Evolutionary conservation across 2,113 vertebrate genomes (phyloP), one percentile per base, ranked within the genome.

Genomic region (Thalassoma bifasciatum): DNA sequence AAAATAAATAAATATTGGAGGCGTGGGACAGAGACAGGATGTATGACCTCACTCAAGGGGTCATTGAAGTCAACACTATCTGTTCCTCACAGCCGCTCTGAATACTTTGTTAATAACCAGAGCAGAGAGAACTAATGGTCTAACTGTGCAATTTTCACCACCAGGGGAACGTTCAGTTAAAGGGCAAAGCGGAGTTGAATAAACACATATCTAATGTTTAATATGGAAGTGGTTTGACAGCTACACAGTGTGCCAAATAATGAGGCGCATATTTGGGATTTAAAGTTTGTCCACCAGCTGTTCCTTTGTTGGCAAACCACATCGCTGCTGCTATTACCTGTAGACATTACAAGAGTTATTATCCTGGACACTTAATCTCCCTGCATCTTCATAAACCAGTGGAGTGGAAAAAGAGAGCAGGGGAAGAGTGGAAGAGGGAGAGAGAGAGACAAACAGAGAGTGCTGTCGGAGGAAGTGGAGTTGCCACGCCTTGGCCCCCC

Each of bases 231-330:
- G 51, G 40, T 72, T 75, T 57, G 58, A 85, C 63, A 54, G 66
- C 34, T 3, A 3, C 49, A 37, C 58, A 21, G 0, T 40, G 50
- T 42, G 64, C 62, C 79, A 79, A 82, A 77, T 64, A 3, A 22
- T 66, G 3, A 37, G 57, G 22, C n/a, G 26, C 60, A 36, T 66
- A 34, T 78, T 69, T 23, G 21, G 75, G 73, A 84, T 59, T 59
- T 73, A 19, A 72, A 80, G 44, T 80, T 78, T 63, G 54, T 5
- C 67, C 56, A 66, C 58, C 74, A 86, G 78, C 83, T 87, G 83
- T 65, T 82, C 12, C 44, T 16, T 44, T 46, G 44, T 68, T 79
- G 76, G 61, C 65, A 60, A 57, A 8, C 73, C 22, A 13, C 46
- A 83, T 56, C 71, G 24, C 21, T 7, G 8, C 30, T 22, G 46